phyloP scores from a whole-genome alignment of 2,888 invertebrate genomes.

The Gymnocheta viridis region DNA sequence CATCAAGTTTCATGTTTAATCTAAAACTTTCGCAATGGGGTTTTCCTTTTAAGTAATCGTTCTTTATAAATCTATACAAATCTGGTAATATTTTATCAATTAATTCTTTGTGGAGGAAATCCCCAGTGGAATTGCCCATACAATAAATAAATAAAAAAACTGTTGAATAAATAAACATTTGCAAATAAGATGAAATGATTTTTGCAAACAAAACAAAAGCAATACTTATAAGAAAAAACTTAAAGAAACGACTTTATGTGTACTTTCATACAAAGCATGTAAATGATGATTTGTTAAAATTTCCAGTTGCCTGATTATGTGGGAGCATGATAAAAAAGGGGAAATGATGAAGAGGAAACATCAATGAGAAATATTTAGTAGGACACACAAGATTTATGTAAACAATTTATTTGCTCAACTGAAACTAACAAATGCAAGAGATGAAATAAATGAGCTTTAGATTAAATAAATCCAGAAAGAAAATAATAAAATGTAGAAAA shows the following conservation, averaged over 20 bases:
- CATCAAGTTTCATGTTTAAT: background rate
- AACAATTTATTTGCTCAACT: slow-evolving; percentile 64
- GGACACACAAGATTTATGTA: slow-evolving; percentile 60
- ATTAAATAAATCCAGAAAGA: slow-evolving; percentile 56
- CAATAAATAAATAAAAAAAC: slow-evolving; percentile 3
- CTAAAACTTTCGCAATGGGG: background rate
- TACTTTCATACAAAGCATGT: slow-evolving; percentile 2
- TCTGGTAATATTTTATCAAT: slow-evolving; percentile 31
- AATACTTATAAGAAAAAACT: background rate
- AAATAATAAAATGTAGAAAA: slow-evolving; percentile 3
- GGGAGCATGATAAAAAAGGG: background rate
- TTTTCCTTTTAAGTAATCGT: slow-evolving; percentile 13
- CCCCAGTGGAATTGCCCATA: slow-evolving; percentile 34
- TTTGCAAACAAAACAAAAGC: slow-evolving; percentile 44
- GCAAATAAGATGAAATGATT: slow-evolving; percentile 44
- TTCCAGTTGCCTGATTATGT: slow-evolving; percentile 66
- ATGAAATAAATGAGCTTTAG: slow-evolving; percentile 64
- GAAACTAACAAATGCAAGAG: slow-evolving; percentile 55
- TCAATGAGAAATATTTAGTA: slow-evolving; percentile 59
- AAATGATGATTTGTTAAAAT: slow-evolving; percentile 66
- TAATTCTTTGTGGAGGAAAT: slow-evolving; percentile 1
- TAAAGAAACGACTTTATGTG: background rate
- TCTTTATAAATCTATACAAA: background rate
- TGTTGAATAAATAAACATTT: slow-evolving; percentile 42
- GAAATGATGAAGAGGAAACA: slow-evolving; percentile 29